Percentiles rank a stretch among this genome's conserved stretches.
These are phyloP conservation scores for Macrostomum lignano DNA, from an alignment of 1,140 invertebrate genomes.

Conservation along the genomic window DNA sequence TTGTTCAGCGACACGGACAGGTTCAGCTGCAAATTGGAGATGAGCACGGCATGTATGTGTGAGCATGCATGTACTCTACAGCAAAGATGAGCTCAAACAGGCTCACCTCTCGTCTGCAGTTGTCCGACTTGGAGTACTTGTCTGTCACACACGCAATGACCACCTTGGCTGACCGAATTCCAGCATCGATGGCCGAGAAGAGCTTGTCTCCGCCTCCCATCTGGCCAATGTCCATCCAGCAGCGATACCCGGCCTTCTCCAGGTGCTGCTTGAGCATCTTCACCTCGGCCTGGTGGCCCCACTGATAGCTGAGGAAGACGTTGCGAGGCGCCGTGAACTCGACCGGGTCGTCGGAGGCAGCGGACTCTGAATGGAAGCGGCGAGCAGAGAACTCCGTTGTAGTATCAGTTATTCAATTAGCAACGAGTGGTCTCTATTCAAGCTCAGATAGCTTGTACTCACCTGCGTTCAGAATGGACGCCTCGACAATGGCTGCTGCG, in stretches of 20 bases:
- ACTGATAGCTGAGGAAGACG: constrained; percentile 22
- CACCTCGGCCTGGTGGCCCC: constrained; percentile 17
- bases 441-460: no score
- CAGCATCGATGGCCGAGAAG: constrained; percentile 17
- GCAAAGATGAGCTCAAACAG: background rate
- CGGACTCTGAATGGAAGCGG: constrained; percentile 1
- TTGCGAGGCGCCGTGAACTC: constrained; percentile 14
- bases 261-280: constrained; percentile 15
- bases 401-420: no score
- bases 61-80: no score
- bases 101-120: constrained; percentile 19
- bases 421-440: no score
- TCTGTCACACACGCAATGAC: constrained; percentile 16
- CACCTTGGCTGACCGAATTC: constrained; percentile 16
- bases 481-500: no score
- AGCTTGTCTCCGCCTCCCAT: constrained; percentile 24
- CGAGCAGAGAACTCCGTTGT: no score
- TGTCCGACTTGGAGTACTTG: constrained; percentile 18
- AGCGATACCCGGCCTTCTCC: constrained; percentile 13
- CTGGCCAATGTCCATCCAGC: constrained; percentile 23
- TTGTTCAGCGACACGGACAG: constrained; percentile 15
- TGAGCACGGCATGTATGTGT: no score
- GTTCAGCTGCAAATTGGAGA: constrained; percentile 19
- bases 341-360: constrained; percentile 11
- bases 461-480: no score